Base-by-base conservation (phyloP, 2,888 invertebrate species). In the Paralinhomoeus sp. region DNA sequence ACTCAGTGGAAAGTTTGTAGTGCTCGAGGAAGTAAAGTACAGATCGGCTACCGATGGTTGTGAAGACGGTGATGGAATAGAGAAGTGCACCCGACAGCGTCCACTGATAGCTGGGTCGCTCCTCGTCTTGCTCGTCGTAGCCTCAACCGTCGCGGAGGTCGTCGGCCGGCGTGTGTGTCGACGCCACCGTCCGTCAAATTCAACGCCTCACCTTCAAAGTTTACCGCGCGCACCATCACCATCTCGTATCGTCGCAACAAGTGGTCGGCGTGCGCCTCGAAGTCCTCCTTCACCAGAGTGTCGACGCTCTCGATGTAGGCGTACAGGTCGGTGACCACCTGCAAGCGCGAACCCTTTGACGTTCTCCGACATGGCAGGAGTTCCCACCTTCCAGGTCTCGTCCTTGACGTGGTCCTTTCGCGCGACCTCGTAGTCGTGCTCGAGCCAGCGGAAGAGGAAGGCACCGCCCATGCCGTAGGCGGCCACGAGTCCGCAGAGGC, bases 381-480 rank as follows among this genome's bases (percentile, higher is more conserved):
- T 21, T 37, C 48, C 37, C 33, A 54, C 57, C 46, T 48, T 48
- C 51, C 50, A 48, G 9, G 60, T 57, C 37, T 55, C 59, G 41
- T 60, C 59, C 23, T 48, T 51, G 34, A 60, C 58, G 45, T 57
- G 58, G 1, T 73, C 72, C 50, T 73, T 69, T 59, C 75, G 73
- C 54, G 73, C 70, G 50, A 73, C 68, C 54, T 74, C 73, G 48
- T 73, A 71, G n/a, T 74, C 75, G 17, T 75, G 73, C 63, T 80
- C 80, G 56, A 80, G 67, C 50, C 73, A 70, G 57, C 75, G 75
- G 63, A 80, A 80, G 50, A 80, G 70, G 52, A 77, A 66, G 36
- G 78, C 79, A 44, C 79, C 79, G 53, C 76, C 67, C 47, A 78
- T 69, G 49, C 78, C 75, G 62, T 80, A 80, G 43, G 72, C 70